phyloP scores from a whole-genome alignment of 2,797 vertebrate species.

The Rhinophrynus dorsalis region DNA sequence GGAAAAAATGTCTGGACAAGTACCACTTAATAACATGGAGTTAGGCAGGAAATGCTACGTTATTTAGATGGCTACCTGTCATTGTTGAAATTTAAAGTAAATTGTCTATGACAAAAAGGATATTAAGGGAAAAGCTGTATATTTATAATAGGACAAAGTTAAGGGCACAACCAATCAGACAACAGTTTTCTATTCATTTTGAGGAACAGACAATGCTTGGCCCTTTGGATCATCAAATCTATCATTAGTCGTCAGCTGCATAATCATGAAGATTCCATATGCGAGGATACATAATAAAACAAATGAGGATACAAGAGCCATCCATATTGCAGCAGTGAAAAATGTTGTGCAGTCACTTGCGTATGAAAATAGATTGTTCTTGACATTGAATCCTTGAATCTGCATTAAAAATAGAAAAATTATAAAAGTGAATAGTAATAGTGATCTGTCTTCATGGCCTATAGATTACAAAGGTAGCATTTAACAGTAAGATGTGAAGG shows the following conservation, averaged over 20 bases:
- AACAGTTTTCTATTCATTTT: conserved; percentile 58
- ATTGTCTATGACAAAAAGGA: too few species aligned
- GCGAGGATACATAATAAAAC: conserved; percentile 58
- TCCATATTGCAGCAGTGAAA: conserved; percentile 61
- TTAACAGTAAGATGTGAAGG: too few species aligned
- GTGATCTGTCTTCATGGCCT: too few species aligned
- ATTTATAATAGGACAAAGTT: too few species aligned
- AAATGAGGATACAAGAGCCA: conserved; percentile 58
- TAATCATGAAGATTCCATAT: conserved; percentile 59
- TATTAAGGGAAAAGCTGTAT: too few species aligned
- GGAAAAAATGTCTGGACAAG: too few species aligned
- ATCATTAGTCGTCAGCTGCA: conserved; percentile 59
- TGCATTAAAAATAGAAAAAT: conserved; percentile 50
- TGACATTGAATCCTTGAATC: conserved; percentile 65
- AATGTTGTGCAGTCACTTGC: conserved; percentile 61
- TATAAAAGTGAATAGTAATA: too few species aligned
- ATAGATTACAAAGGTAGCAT: too few species aligned
- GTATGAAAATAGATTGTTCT: conserved; percentile 56
- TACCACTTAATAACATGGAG: not conserved
- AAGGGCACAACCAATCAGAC: too few species aligned
- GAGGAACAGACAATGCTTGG: conserved; percentile 54
- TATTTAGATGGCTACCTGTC: not conserved
- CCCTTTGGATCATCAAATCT: conserved; percentile 60
- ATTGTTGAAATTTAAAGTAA: not conserved
- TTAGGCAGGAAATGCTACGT: not conserved